phyloP scores from a whole-genome alignment of 2,888 invertebrate genomes.

The Hydroisotoma schaefferi region DNA sequence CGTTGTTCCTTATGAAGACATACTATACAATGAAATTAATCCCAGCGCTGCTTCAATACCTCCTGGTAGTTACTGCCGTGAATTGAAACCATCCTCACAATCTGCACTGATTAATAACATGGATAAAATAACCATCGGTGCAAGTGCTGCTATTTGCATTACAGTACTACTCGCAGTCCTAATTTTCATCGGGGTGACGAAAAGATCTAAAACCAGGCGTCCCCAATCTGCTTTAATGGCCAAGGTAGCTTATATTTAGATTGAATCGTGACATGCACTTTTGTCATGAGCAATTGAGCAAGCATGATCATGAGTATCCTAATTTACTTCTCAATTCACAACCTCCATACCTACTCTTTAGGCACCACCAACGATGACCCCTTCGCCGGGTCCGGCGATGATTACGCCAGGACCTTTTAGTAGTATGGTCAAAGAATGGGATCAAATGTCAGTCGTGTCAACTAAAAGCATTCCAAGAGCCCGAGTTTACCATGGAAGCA shows the following conservation, averaged over 20 bases:
- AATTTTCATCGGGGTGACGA: constrained; percentile 81
- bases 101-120: constrained; percentile 72
- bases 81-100: constrained; percentile 78
- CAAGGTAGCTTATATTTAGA: constrained; percentile 33
- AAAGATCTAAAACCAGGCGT: constrained; percentile 54
- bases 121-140: constrained; percentile 83
- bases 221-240: constrained; percentile 38
- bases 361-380: constrained; percentile 36
- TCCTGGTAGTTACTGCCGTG: constrained; percentile 68
- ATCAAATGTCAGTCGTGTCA: constrained; percentile 85
- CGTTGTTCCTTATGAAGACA: constrained; percentile 82
- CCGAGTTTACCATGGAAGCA: constrained; percentile 62
- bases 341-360: constrained; percentile 17
- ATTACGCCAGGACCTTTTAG: constrained; percentile 40
- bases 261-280: not conserved
- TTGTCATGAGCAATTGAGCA: no score
- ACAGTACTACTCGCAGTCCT: constrained; percentile 87
- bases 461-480: constrained; percentile 84
- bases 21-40: constrained; percentile 48
- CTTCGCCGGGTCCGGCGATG: constrained; percentile 43
- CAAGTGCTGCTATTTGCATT: constrained; percentile 83
- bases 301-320: not conserved
- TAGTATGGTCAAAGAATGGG: constrained; percentile 63
- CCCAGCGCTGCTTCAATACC: constrained; percentile 67
- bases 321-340: not conserved